phyloP scores from a whole-genome alignment of 2,888 invertebrate species.

The Alcis repandata region DNA sequence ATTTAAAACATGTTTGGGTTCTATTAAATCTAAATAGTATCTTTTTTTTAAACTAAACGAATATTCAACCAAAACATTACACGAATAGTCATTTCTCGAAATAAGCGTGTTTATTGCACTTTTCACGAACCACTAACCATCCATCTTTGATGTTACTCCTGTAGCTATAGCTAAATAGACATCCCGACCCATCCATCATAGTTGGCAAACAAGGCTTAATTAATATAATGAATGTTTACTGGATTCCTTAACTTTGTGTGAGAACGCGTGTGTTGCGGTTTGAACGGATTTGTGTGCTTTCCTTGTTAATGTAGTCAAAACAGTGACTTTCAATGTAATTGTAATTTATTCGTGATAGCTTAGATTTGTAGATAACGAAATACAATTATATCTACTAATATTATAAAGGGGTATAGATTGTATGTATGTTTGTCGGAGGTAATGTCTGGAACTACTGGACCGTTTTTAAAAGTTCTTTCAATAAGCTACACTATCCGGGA shows the following conservation, averaged over 20 bases:
- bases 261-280: conserved; percentile 16
- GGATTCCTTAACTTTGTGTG: conserved; percentile 22
- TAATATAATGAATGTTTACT: conserved; percentile 47
- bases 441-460: too few relatives aligned
- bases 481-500: too few relatives aligned
- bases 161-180: conserved; percentile 24
- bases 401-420: too few relatives aligned
- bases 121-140: not conserved
- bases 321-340: not conserved
- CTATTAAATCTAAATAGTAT: too few relatives aligned
- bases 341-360: not conserved
- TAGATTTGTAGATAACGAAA: too few relatives aligned
- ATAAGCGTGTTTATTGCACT: not conserved
- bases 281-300: conserved; percentile 12
- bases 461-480: too few relatives aligned
- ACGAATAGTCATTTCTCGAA: too few relatives aligned
- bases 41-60: too few relatives aligned
- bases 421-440: too few relatives aligned
- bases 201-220: conserved; percentile 62
- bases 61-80: too few relatives aligned
- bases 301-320: conserved; percentile 8
- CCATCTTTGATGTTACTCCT: conserved; percentile 44
- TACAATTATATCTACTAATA: too few relatives aligned
- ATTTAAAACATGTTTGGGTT: too few relatives aligned
- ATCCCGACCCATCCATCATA: conserved; percentile 56